Evolutionary conservation across 2,113 vertebrate species (phyloP), one percentile per base, ranked within the genome.

Genomic region (Ia io): DNA sequence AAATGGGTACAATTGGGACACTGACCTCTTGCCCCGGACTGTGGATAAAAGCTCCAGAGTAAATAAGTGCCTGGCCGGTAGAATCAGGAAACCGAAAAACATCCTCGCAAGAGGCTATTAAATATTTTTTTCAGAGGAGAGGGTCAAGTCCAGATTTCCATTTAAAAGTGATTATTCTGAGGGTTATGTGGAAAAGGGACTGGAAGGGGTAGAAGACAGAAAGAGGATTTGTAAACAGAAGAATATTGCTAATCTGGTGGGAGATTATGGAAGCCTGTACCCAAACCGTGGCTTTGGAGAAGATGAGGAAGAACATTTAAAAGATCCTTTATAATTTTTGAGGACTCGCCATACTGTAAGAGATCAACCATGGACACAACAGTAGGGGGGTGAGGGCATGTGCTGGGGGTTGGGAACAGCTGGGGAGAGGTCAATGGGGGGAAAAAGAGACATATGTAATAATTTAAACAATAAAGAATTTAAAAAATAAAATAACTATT

Each of bases 11-110:
- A 67, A 53, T 17, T 83, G 42, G 49, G n/a, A 47, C 11, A 61
- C 18, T 42, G 82, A 7, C 17, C 3, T 16, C 13, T 0, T 0
- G 1, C 4, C 4, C 1, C 0, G 5, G 11, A 28, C 13, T 49
- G 17, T 16, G 28, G 53, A 65, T 16, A 63, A 65, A 77, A 61
- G 2, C 37, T 84, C 13, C 49, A 28, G 22, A 76, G 10, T 35
- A 8, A 8, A 9, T 9, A 28, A 49, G 47, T 2, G 6, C 20
- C 22, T 71, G 13, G 9, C 9, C 63, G 25, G 47, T 20, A 47
- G 63, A 65, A 74, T 28, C 17, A 40, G 47, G 28, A 63, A 77
- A 73, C 4, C 77, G 35, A 84, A 71, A 11, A 22, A 59, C 25
- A 74, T 82, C 28, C 53, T 76, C 30, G 32, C 70, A 89, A 91